Conservation (phyloP, 2,113 vertebrate species). For the Cephalopholis sonnerati region DNA sequence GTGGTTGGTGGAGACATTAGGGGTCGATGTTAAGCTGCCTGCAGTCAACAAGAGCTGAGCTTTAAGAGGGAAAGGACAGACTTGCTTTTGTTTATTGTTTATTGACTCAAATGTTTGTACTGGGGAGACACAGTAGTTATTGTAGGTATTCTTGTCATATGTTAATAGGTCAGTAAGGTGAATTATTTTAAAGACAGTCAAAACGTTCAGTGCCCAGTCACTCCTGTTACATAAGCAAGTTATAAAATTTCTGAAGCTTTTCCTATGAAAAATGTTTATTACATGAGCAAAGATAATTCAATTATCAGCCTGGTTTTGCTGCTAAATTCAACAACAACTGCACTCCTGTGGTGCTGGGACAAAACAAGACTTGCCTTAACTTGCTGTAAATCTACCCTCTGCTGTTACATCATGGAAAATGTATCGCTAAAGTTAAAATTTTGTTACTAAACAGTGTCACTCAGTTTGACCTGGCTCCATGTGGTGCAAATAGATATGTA, state of each 20-base stretch:
- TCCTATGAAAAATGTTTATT: neutral
- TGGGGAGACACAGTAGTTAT: neutral
- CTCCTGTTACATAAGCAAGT: neutral
- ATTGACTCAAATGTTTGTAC: neutral
- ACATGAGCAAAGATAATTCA: neutral
- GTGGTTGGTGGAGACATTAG: slow-evolving; percentile 39
- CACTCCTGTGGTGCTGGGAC: neutral
- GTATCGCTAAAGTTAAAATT: neutral
- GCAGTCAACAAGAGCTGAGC: slow-evolving; percentile 23
- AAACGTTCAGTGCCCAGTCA: neutral
- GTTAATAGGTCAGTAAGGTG: neutral
- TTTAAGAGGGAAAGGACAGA: neutral
- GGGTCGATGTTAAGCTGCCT: slow-evolving; percentile 17
- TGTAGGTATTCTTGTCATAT: neutral
- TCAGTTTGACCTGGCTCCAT: neutral
- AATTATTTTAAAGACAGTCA: neutral
- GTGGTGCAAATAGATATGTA: neutral
- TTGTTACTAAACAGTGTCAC: neutral
- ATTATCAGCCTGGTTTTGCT: neutral
- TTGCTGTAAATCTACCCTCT: neutral
- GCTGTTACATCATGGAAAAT: neutral
- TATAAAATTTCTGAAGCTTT: neutral
- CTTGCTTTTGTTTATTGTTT: slow-evolving; percentile 2
- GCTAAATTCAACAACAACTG: neutral
- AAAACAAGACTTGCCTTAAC: neutral